A percentile compares a stretch with the other conserved stretches of the same genome.
These are phyloP conservation scores for Melanotaenia pygmaea DNA, from an alignment of 2,797 vertebrate genomes.

Conservation along the genomic window DNA sequence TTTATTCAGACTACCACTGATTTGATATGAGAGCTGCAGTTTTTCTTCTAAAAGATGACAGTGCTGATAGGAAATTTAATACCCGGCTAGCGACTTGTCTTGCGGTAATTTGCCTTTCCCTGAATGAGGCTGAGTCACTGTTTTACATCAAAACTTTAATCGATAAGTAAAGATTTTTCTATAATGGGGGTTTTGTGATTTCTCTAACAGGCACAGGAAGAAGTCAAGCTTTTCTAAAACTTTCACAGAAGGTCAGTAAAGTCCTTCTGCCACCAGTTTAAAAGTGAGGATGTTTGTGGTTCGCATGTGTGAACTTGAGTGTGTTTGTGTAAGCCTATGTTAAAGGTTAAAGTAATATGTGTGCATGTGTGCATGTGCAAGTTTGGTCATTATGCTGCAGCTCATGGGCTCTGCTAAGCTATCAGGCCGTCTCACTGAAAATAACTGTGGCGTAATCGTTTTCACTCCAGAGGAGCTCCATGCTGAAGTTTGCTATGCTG, in stretches of 20 bases:
- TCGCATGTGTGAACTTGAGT: slow-evolving; percentile 9
- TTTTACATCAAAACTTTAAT: slow-evolving; percentile 28
- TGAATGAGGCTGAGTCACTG: slow-evolving; percentile 46
- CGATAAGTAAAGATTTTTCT: not conserved
- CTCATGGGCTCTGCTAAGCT: slow-evolving; percentile 12
- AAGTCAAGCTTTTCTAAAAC: slow-evolving; percentile 92
- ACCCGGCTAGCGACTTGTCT: slow-evolving; percentile 27
- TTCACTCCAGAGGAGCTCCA: slow-evolving; percentile 92
- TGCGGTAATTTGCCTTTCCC: slow-evolving; percentile 18
- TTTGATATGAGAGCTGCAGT: slow-evolving; percentile 23
- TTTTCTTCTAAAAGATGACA: not conserved
- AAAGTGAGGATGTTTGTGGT: not conserved
- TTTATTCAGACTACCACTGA: not conserved
- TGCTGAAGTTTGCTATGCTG: slow-evolving; percentile 96
- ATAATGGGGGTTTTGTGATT: slow-evolving; percentile 7
- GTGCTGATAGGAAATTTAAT: slow-evolving; percentile 5
- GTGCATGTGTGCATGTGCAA: not conserved
- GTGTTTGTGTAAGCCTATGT: not conserved
- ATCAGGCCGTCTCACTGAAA: slow-evolving; percentile 8
- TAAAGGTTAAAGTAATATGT: not conserved
- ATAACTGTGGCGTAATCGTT: slow-evolving; percentile 54
- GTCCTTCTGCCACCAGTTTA: not conserved
- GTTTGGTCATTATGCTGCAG: slow-evolving; percentile 9
- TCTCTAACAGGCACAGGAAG: slow-evolving; percentile 87
- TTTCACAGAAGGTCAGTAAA: slow-evolving; percentile 92